These are phyloP conservation scores for Cryptophagus acutangulus DNA, from an alignment of 2,888 invertebrate genomes.

Conservation along the genomic window DNA sequence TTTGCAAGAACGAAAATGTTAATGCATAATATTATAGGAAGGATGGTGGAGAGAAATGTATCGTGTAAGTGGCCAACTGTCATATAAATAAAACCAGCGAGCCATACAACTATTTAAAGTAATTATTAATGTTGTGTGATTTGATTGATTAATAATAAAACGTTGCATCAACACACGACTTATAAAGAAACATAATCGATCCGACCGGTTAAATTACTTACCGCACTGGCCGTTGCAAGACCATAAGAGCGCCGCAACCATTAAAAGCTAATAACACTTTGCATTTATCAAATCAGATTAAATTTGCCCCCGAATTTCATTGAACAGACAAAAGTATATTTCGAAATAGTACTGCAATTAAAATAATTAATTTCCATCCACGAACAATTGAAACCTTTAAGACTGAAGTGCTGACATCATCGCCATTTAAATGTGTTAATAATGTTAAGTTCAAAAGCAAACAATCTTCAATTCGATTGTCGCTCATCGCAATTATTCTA, in stretches of 20 bases:
- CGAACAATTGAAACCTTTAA: too few relatives aligned
- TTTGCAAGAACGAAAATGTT: too few relatives aligned
- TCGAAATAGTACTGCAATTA: too few relatives aligned
- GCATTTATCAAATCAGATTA: conserved; percentile 16
- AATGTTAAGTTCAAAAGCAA: conserved; percentile 1
- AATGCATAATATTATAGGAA: too few relatives aligned
- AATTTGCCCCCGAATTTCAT: conserved; percentile 16
- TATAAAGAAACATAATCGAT: conserved; percentile 9
- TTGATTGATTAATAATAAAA: conserved; percentile 16
- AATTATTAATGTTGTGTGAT: conserved; percentile 10
- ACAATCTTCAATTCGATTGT: conserved; percentile 6
- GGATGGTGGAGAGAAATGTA: too few relatives aligned
- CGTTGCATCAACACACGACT: conserved; percentile 11
- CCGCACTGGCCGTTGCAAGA: conserved; percentile 13
- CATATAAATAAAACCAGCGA: too few relatives aligned
- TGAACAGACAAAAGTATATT: too few relatives aligned
- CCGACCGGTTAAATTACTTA: conserved; percentile 23
- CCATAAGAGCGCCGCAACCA: too few relatives aligned
- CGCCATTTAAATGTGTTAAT: conserved; percentile 7
- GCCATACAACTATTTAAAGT: conserved; percentile 7
- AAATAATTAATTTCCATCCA: too few relatives aligned
- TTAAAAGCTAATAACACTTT: conserved; percentile 10
- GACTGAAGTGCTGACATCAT: conserved; percentile 9
- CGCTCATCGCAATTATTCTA: not conserved
- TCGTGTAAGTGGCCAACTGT: too few relatives aligned